Conservation (phyloP, 2,888 invertebrate species). For the Diogma glabrata region DNA sequence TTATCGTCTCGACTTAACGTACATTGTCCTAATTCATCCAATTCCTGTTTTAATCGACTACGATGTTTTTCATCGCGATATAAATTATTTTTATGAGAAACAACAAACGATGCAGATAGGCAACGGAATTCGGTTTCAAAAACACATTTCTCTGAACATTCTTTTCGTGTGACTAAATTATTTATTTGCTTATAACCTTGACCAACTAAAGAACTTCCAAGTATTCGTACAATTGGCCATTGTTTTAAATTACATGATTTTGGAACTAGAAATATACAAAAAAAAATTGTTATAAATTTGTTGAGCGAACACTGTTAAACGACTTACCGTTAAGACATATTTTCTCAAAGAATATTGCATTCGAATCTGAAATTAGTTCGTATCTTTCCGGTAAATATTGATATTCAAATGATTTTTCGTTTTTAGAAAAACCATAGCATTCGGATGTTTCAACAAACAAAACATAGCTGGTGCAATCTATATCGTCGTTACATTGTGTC, state of each 20-base stretch:
- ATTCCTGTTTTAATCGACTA: constrained; percentile 12
- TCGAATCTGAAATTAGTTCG: constrained; percentile 29
- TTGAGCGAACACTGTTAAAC: not conserved
- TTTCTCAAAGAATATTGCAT: constrained; percentile 35
- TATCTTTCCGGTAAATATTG: constrained; percentile 24
- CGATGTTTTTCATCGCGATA: constrained; percentile 17
- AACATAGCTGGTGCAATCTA: constrained; percentile 33
- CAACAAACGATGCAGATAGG: constrained; percentile 43
- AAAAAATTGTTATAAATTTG: not conserved
- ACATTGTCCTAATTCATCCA: constrained; percentile 46
- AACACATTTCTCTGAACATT: constrained; percentile 55
- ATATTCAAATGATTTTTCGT: constrained; percentile 26
- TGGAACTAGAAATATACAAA: constrained; percentile 35
- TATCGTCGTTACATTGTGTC: constrained; percentile 29
- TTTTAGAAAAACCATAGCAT: constrained; percentile 32
- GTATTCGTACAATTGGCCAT: constrained; percentile 67
- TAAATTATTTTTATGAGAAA: constrained; percentile 35
- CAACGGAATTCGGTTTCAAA: constrained; percentile 42
- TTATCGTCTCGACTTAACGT: constrained; percentile 60
- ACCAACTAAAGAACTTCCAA: constrained; percentile 61
- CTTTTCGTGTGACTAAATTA: constrained; percentile 47
- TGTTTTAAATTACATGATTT: constrained; percentile 44
- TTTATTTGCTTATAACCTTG: constrained; percentile 49
- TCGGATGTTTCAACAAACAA: constrained; percentile 30
- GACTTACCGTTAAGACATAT: constrained; percentile 31